Base-by-base conservation (phyloP, 2,113 vertebrate species). In the Sorex fumeus region DNA sequence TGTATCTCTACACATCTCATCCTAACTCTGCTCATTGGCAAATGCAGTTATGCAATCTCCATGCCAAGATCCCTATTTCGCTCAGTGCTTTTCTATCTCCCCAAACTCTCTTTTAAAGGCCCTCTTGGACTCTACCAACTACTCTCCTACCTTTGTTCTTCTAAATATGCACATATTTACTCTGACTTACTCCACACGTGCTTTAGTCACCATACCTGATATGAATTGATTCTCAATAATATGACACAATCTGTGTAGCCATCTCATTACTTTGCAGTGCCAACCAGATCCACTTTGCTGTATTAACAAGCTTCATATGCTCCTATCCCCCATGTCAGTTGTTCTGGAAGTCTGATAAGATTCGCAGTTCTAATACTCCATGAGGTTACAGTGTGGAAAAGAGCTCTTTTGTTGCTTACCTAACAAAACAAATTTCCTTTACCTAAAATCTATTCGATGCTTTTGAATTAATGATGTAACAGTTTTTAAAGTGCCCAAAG, bases 401-500 rank as follows among this genome's bases (percentile, higher is more conserved):
- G 74, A n/a, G 6, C 64, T 75, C 30, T 75, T 36, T 34, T 90
- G 77, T 32, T 67, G 43, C 16, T 87, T 89, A 32, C 6, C 67
- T 92, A 79, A 45, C 28, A 36, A 32, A 66, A 85, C 6, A 93
- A 34, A 76, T 53, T 21, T 11, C 67, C 2, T 83, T 80, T 67
- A 53, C 13, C 78, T 76, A 72, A 84, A 94, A 91, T 15, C 6
- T 81, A 70, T 30, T 69, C 89, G 32, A 62, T 93, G 34, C 74
- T 94, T 84, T 94, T 60, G 53, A 92, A 85, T 93, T 88, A 90
- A 82, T 77, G n/a, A 57, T 27, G 82, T 74, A 18, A 77, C 27
- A 64, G 79, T 23, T 74, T 74, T 53, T 53, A 90, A 81, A 32
- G 3, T 62, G 12, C 2, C 5, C 60, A 74, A 15, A 79, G 6